Evolutionary conservation across 2,113 vertebrate species (phyloP), one percentile per base, ranked within the genome.

Genomic region (Anser brachyrhynchus): DNA sequence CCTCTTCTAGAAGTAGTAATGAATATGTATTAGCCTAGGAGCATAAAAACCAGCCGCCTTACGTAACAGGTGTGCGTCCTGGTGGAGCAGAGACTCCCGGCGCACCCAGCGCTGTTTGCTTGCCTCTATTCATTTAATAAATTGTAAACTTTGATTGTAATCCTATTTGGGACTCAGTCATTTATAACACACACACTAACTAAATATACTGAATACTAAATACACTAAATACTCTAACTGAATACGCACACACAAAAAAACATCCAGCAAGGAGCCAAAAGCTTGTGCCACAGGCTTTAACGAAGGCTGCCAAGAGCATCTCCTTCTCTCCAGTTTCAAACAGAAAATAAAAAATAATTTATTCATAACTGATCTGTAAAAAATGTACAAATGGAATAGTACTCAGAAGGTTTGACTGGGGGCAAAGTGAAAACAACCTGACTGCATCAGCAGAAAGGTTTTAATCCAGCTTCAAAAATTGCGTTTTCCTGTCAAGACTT

Each of bases 281-380:
- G 28, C 14, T 46, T 23, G 21, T n/a, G 23, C 44, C 12, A 3
- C 10, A 11, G n/a, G 5, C 35, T 90, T 51, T 25, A 66, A 74
- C 23, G 26, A 28, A 55, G 31, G 44, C 0, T 1, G 41, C 17
- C 20, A 44, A 51, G 43, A 67, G 52, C 6, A 7, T 59, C 46
- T 16, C 17, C 2, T 2, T 4, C 5, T 21, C 19, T 20, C 3
- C 13, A 0, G 21, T 49, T 71, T 39, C 26, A 4, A 26, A 55
- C 19, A 43, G 28, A 20, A 5, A 21, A 13, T 14, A 71, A 11
- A n/a, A 9, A 59, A 62, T 26, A 31, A 67, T 26, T 19, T 33
- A n/a, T 1, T 9, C 11, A 22, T 23, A 15, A 22, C 55, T 5
- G 4, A 2, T 29, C 11, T 43, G 17, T 31, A n/a, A 64, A 19